phyloP scores from a whole-genome alignment of 2,113 vertebrate genomes.

The Egretta garzetta region DNA sequence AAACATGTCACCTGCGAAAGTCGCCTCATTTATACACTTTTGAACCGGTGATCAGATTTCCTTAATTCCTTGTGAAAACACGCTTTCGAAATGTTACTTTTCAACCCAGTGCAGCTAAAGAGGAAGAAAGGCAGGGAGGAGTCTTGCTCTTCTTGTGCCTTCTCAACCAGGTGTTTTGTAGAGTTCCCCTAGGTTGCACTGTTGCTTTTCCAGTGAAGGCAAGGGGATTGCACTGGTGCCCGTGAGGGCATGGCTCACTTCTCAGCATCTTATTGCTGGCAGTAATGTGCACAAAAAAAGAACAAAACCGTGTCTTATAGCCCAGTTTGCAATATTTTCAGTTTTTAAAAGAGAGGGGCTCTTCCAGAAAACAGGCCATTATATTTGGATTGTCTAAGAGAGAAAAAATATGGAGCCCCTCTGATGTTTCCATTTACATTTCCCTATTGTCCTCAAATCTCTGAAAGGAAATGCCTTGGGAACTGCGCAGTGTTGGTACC shows the following conservation, averaged over 20 bases:
- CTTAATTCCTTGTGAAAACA: background rate
- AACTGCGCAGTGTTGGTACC: background rate
- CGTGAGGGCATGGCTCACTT: background rate
- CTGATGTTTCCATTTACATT: background rate
- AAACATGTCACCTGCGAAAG: background rate
- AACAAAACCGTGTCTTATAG: background rate
- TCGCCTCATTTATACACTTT: background rate
- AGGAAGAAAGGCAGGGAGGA: background rate
- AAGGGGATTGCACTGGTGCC: background rate
- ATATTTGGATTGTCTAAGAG: background rate
- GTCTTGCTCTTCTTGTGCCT: background rate
- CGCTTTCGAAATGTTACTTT: background rate
- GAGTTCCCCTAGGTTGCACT: conserved; percentile 26
- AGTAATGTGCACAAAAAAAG: background rate
- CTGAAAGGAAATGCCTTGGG: conserved; percentile 4
- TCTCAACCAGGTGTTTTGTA: background rate
- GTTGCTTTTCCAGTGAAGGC: conserved; percentile 31
- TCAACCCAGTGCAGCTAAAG: background rate
- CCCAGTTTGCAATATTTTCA: background rate
- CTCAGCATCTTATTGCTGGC: background rate
- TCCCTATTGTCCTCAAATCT: background rate
- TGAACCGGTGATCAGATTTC: background rate
- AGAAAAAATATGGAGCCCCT: background rate
- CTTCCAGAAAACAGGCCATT: background rate
- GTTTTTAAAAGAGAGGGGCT: background rate